Evolutionary conservation across 2,113 vertebrate species (phyloP), one percentile per base, ranked within the genome.

Genomic region (Pituophis catenifer): DNA sequence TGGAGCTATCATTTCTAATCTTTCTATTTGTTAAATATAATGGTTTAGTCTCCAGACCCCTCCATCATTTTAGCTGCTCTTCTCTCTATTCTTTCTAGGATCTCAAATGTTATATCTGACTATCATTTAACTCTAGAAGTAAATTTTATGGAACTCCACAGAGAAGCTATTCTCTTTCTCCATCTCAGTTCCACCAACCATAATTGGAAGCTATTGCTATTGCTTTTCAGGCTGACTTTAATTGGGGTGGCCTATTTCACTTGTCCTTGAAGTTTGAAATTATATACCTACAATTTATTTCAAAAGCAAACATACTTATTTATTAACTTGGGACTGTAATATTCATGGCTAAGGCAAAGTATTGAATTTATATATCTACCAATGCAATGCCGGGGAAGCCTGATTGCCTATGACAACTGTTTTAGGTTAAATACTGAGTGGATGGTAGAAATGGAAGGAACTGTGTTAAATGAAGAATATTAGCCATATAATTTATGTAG

Each of bases 381-480:
- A 48, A 89, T 94, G 52, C 8, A 93, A 38, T 52, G 24, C 8
- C 88, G 3, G 8, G 52, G 92, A 44, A 53, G 9, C 75, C 57
- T 92, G 86, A 85, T 58, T 95, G 33, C 86, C 85, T 65, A 90
- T 91, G 15, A 19, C 91, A 85, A 8, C 53, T 93, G 12, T n/a
- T 70, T 12, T 21, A 70, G 9, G 59, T 94, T 93, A 94, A 96
- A 89, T 50, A 94, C 13, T 23, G 54, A 93, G 86, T 17, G 92
- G 48, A 94, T 92, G 70, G 70, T 81, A 7, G 15, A 3, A 44
- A 8, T 94, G 91, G 0, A 94, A 23, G 48, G 93, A 93, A 65
- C 5, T 24, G 38, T 89, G 65, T 94, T 94, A 93, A 93, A 88
- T 91, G 21, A 93, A 70, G 29, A 92, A 11, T 86, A 93, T 92